Conservation (phyloP, 2,888 invertebrate genomes). For the Nemapogon koenigi region DNA sequence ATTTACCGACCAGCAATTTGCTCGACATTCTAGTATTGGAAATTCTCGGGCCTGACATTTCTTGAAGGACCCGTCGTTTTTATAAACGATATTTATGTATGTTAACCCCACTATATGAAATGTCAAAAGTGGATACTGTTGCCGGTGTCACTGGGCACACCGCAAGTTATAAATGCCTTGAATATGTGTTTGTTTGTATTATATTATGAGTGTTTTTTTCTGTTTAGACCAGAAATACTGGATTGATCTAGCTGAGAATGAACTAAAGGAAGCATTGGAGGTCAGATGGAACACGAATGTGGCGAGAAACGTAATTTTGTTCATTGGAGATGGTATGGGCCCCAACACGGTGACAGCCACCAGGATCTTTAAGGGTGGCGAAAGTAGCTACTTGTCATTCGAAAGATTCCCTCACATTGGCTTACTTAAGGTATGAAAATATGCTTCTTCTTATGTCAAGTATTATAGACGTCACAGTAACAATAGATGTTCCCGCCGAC, state of each 20-base stretch:
- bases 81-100: too few species aligned
- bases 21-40: too few species aligned
- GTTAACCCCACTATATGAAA: too few species aligned
- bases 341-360: constrained; percentile 83
- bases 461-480: too few species aligned
- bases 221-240: constrained; percentile 54
- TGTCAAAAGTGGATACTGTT: too few species aligned
- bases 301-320: constrained; percentile 85
- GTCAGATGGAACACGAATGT: constrained; percentile 62
- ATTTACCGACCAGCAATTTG: too few species aligned
- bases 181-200: too few species aligned
- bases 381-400: constrained; percentile 75
- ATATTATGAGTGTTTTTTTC: too few species aligned
- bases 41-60: too few species aligned
- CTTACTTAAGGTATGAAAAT: constrained; percentile 79
- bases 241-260: constrained; percentile 50
- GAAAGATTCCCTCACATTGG: constrained; percentile 86
- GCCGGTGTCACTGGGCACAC: neutral
- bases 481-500: too few species aligned
- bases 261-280: constrained; percentile 62
- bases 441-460: too few species aligned
- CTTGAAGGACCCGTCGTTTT: too few species aligned
- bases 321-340: constrained; percentile 93
- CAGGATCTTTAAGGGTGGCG: constrained; percentile 79
- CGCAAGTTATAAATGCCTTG: neutral